Evolutionary conservation across 2,113 vertebrate species (phyloP), one percentile per base, ranked within the genome.

Genomic region (Catharus bicknelli): DNA sequence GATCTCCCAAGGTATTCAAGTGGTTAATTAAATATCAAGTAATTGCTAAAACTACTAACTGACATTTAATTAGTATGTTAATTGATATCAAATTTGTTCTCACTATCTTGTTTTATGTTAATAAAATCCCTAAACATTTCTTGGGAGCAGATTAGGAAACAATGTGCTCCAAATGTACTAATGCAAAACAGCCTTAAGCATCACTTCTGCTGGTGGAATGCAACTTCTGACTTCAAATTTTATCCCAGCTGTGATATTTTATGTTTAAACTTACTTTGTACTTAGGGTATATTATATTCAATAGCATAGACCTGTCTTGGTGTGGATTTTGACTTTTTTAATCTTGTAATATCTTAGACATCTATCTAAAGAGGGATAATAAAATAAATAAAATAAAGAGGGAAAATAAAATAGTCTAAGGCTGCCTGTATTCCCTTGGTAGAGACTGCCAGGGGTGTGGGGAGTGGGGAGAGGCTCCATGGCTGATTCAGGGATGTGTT

Each of bases 21-120:
- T 97, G 75, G 92, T 97, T 97, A 97, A 97, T 97, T 97, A 97
- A 97, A 97, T 97, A 96, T 96, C 94, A 96, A 97, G 86, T 97
- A 96, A 97, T 96, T 97, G 95, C 95, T 95, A 96, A 96, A 96
- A 95, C 95, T 94, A 94, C 95, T 95, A 97, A 97, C 82, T 97
- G 97, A 97, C 96, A 96, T 97, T 96, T 97, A 97, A 97, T 97
- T 97, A 97, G 95, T 94, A 97, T 95, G 97, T 94, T 97, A 97
- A 97, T 97, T 98, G 94, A 96, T 97, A 97, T 96, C 87, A 97
- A 94, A 96, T 96, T 97, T 97, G 92, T 91, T 95, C 89, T 86
- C 80, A 40, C 96, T 97, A 97, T 96, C 94, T 97, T 97, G 95
- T 96, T 97, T 96, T 95, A 96, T 96, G 93, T 96, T 97, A 97